These are phyloP conservation scores for Myotis lucifugus DNA, from an alignment of 2,113 vertebrate genomes.

Conservation along the genomic window DNA sequence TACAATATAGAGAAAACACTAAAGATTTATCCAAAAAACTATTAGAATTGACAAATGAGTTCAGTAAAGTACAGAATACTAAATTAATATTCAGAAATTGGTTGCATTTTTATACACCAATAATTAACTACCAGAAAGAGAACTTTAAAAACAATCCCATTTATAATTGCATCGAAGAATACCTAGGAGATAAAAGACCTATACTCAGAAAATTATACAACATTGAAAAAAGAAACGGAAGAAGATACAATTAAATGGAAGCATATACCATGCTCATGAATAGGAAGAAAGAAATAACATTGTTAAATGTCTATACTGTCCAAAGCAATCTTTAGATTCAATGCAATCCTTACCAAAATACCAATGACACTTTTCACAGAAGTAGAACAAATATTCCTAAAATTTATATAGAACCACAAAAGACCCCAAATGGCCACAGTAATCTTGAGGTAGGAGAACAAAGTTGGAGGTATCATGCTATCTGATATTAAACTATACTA, in stretches of 20 bases:
- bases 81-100: background rate
- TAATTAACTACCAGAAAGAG: background rate
- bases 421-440: background rate
- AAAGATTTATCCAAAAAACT: background rate
- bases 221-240: background rate
- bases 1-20: background rate
- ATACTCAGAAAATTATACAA: background rate
- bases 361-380: background rate
- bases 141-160: background rate
- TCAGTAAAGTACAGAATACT: background rate
- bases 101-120: background rate
- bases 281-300: background rate
- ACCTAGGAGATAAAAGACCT: background rate
- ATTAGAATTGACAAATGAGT: background rate
- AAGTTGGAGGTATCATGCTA: background rate
- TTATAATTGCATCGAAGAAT: too few species aligned
- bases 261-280: background rate
- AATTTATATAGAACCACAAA: background rate
- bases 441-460: background rate
- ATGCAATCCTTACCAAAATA: background rate
- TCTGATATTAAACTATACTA: background rate
- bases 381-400: background rate
- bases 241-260: background rate
- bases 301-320: background rate
- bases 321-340: background rate